These are phyloP conservation scores for Theocolax elegans DNA, from an alignment of 1,140 invertebrate species.

Conservation along the genomic window DNA sequence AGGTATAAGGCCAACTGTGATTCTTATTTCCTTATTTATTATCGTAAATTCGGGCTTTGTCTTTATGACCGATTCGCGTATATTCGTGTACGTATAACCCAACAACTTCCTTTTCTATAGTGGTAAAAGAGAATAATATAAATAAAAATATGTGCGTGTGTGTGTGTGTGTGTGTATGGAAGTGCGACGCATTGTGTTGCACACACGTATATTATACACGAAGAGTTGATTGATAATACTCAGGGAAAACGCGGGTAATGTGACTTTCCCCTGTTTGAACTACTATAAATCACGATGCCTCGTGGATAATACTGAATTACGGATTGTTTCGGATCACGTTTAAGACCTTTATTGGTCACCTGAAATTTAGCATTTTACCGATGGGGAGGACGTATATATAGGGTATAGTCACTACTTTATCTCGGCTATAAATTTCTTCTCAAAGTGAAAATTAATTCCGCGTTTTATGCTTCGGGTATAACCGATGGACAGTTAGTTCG, in stretches of 20 bases:
- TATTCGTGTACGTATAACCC: too few relatives aligned
- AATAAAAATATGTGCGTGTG: neutral
- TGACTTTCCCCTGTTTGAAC: conserved; percentile 39
- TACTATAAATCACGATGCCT: conserved; percentile 36
- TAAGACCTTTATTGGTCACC: conserved; percentile 39
- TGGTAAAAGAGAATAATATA: too few relatives aligned
- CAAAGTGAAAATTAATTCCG: conserved; percentile 28
- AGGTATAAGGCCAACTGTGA: neutral
- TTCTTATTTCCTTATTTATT: conserved; percentile 35
- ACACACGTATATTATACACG: too few relatives aligned
- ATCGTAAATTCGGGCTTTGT: conserved; percentile 4
- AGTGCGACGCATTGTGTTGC: conserved; percentile 8
- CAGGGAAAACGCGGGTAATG: conserved; percentile 10
- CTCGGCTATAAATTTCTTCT: conserved; percentile 29
- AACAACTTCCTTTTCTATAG: too few relatives aligned
- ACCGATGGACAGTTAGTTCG: neutral
- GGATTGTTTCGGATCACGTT: conserved; percentile 36
- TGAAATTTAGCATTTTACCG: conserved; percentile 40
- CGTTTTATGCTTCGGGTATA: too few relatives aligned
- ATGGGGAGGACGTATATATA: too few relatives aligned
- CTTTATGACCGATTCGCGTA: neutral
- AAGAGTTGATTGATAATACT: conserved; percentile 35
- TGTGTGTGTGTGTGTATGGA: neutral
- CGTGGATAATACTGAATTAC: conserved; percentile 38
- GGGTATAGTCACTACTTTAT: conserved; percentile 18